Conservation (phyloP, 2,113 vertebrate genomes). For the Triplophysa siluroides region DNA sequence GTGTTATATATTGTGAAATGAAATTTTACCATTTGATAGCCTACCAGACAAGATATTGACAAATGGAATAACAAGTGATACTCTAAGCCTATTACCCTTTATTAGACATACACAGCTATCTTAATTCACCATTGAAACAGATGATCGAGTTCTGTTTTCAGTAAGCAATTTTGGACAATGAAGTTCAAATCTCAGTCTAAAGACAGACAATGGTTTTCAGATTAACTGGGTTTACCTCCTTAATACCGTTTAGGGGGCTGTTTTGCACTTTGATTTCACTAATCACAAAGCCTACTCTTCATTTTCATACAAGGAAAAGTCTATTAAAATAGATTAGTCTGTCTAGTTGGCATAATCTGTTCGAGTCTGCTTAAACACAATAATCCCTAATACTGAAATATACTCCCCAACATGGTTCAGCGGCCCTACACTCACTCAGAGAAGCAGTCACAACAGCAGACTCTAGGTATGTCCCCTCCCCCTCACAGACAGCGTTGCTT, state of each 20-base stretch:
- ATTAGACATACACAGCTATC: background rate
- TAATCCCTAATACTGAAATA: constrained; percentile 71
- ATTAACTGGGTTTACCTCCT: constrained; percentile 59
- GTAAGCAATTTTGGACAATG: background rate
- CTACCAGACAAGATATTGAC: background rate
- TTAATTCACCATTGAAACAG: background rate
- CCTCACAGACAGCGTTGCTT: constrained; percentile 66
- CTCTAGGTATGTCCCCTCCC: constrained; percentile 57
- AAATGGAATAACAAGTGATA: background rate
- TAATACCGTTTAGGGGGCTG: constrained; percentile 65
- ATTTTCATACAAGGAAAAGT: constrained; percentile 63
- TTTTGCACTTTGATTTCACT: constrained; percentile 63
- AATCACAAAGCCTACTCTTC: constrained; percentile 68
- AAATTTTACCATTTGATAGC: background rate
- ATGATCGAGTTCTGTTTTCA: background rate
- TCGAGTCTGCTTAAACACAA: constrained; percentile 68
- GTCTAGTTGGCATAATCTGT: constrained; percentile 73
- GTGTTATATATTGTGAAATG: background rate
- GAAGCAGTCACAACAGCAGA: constrained; percentile 46
- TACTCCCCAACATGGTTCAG: constrained; percentile 40
- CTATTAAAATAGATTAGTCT: constrained; percentile 66
- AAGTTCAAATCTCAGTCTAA: constrained; percentile 12
- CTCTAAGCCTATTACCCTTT: background rate
- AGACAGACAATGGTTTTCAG: constrained; percentile 52
- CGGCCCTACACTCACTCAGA: constrained; percentile 16